Evolutionary conservation across 2,113 vertebrate genomes (phyloP).

Genomic region (Dromiciops gliroides): DNA sequence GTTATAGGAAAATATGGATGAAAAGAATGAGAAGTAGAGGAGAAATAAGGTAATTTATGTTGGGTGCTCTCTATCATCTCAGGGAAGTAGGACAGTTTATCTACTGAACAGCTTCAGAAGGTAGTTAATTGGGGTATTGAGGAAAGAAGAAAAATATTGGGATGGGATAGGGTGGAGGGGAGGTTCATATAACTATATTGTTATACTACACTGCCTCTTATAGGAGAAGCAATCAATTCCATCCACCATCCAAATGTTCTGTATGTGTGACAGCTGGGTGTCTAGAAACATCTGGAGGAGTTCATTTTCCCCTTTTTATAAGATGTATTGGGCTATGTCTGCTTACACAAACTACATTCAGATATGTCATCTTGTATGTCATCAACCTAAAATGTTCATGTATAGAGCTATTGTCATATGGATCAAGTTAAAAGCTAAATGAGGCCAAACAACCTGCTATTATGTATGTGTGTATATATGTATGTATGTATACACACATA

Average conservation of each 20-base stretch:
- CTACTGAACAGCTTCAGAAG: background rate
- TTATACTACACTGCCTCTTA: background rate
- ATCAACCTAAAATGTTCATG: background rate
- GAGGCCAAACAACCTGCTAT: background rate
- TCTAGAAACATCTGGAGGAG: background rate
- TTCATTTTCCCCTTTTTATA: background rate
- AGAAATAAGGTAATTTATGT: background rate
- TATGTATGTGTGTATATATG: no score
- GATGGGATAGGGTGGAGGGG: background rate
- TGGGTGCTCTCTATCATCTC: background rate
- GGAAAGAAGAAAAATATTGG: background rate
- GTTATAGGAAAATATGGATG: background rate
- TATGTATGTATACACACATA: no score
- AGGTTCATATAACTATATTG: background rate
- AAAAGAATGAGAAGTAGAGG: background rate
- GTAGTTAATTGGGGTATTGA: background rate
- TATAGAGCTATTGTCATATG: background rate
- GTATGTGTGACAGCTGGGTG: background rate
- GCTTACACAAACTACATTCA: background rate
- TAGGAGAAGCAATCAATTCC: background rate
- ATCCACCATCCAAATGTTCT: background rate
- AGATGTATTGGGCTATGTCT: background rate
- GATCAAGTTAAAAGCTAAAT: background rate
- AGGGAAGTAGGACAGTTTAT: background rate
- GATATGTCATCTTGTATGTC: background rate